Evolutionary conservation across 2,113 vertebrate species (phyloP).

Genomic region (Heptranchias perlo): DNA sequence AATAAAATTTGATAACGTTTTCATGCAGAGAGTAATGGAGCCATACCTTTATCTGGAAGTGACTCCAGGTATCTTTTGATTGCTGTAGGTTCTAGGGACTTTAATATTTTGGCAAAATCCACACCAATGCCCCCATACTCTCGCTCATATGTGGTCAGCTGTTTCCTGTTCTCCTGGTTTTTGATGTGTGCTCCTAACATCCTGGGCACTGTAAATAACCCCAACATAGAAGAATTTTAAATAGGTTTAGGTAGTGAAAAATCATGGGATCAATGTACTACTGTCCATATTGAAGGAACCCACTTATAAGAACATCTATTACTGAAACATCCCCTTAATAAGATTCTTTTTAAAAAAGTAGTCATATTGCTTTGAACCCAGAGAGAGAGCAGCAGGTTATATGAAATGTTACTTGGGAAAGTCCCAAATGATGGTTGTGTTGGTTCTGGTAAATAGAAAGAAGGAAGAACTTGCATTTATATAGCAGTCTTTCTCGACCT

Average conservation of each 20-base stretch:
- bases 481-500: not conserved
- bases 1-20: not conserved
- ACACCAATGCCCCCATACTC: constrained; percentile 55
- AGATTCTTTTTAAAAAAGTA: not conserved
- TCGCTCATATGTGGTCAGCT: constrained; percentile 56
- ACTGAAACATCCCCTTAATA: not conserved
- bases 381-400: not conserved
- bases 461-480: not conserved
- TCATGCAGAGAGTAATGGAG: not conserved
- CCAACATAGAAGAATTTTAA: not conserved
- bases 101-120: constrained; percentile 51
- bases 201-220: constrained; percentile 53
- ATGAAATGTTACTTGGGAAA: not conserved
- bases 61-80: constrained; percentile 49
- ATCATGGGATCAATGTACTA: not conserved
- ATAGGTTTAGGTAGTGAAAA: not conserved
- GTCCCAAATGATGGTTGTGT: not conserved
- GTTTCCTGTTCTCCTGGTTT: constrained; percentile 50
- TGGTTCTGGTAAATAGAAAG: not conserved
- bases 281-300: not conserved
- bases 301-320: not conserved
- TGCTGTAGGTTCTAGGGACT: constrained; percentile 53
- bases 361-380: not conserved
- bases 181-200: constrained; percentile 53
- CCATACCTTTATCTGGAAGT: constrained; percentile 55